Base-by-base conservation (phyloP, 1,140 invertebrate species). In the Macrobrachium nipponense region DNA sequence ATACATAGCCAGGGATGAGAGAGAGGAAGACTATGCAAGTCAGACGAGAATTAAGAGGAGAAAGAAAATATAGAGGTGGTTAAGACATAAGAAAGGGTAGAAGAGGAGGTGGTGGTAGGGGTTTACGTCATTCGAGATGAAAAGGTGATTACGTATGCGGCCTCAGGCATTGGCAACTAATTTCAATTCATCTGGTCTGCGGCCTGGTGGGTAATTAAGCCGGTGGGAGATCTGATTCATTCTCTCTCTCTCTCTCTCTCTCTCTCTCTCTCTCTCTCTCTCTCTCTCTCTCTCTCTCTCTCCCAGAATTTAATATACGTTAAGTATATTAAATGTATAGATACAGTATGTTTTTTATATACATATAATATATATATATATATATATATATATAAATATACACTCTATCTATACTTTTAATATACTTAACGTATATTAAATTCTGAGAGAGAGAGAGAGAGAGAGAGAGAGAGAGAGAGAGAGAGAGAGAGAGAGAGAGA, bases 181-280 rank as follows among this genome's bases (percentile, higher is more conserved):
- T 36, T 36, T 36, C 27, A 36, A 36, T 36, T 36, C 27, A 36
- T 36, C 4, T 36, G 27, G 27, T 36, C 4, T 36, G 4, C 4
- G 27, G 27, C n/a, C n/a, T n/a, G n/a, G 4, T 36, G 27, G 27
- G 27, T 36, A 36, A 36, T 36, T 36, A 36, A 36, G 27, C 27
- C 4, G 27, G 27, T 36, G 1, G 27, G 27, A 36, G 27, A 36
- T 79, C 77, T 79, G 44, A 27, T 51, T 79, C 77, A 60, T 51
- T 79, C 77, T 79, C 77, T 79, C 77, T 79, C 59, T 79, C 77
- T 79, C 76, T 78, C 43, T 78, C 76, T 78, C n/a, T 60, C 43
- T 60, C 76, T 59, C 76, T 59, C 43, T 59, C 76, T 68, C 64
- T 18, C 15, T 64, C 64, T 20, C 64, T 20, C 64, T 20, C 64